A percentile compares a stretch with the other conserved stretches of the same genome.
phyloP scores from a whole-genome alignment of 1,140 invertebrate species.

The Charaxes varanes region DNA sequence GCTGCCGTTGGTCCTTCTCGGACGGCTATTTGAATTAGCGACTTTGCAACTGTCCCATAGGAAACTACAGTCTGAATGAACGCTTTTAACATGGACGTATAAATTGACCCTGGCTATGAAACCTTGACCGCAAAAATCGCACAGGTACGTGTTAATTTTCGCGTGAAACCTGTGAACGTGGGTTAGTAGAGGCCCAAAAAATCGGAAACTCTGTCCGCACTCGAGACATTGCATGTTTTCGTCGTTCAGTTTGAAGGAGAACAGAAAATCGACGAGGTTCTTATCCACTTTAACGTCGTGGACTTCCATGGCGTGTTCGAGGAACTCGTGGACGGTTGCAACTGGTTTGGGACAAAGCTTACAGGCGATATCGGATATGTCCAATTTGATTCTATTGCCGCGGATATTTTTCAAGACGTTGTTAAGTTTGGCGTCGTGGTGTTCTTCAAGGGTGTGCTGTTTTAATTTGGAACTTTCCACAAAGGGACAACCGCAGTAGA shows the following conservation, averaged over 20 bases:
- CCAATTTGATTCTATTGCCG: slow-evolving; percentile 20
- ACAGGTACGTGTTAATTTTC: slow-evolving; percentile 29
- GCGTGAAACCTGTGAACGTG: slow-evolving; percentile 33
- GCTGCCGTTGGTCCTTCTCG: slow-evolving; percentile 2
- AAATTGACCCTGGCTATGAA: slow-evolving; percentile 24
- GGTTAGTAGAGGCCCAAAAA: slow-evolving; percentile 32
- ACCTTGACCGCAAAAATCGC: slow-evolving; percentile 32
- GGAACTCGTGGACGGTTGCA: slow-evolving; percentile 23
- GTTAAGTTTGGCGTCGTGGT: slow-evolving; percentile 17
- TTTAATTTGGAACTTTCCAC: slow-evolving; percentile 22
- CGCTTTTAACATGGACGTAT: slow-evolving; percentile 13
- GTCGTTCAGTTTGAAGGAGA: slow-evolving; percentile 28
- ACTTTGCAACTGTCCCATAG: slow-evolving; percentile 5
- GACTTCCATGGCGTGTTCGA: slow-evolving; percentile 18
- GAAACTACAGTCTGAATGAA: slow-evolving; percentile 5
- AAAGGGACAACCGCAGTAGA: slow-evolving; percentile 43
- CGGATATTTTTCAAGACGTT: slow-evolving; percentile 13
- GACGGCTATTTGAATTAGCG: neutral
- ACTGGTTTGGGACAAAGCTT: slow-evolving; percentile 25
- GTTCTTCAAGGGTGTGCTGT: slow-evolving; percentile 17
- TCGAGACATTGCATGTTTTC: slow-evolving; percentile 29
- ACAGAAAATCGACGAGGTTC: slow-evolving; percentile 16
- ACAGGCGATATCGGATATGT: slow-evolving; percentile 31
- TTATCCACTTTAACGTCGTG: slow-evolving; percentile 25
- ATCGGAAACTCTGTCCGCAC: slow-evolving; percentile 29